Percentiles rank a stretch among this genome's conserved stretches.
These are phyloP conservation scores for Theocolax elegans DNA, from an alignment of 1,140 invertebrate species.

Conservation along the genomic window DNA sequence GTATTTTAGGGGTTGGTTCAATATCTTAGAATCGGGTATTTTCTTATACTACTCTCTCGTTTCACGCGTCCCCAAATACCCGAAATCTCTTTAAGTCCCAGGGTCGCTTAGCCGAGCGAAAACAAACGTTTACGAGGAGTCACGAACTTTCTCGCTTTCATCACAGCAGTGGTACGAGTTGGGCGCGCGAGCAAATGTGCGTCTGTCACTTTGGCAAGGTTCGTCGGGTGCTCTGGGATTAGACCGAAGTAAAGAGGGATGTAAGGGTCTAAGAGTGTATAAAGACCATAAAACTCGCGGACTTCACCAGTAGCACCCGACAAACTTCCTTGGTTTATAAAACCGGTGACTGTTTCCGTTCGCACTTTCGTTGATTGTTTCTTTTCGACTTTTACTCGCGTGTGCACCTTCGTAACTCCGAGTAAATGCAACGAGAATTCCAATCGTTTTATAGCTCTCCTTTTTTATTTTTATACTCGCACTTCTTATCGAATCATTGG, in stretches of 20 bases:
- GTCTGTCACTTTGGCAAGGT: not conserved
- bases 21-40: not conserved
- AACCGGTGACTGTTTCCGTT: not conserved
- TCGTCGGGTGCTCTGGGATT: not conserved
- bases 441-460: no score
- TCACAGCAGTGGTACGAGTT: no score
- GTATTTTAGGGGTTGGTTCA: no score
- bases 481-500: no score
- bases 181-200: not conserved
- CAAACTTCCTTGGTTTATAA: conserved; percentile 4
- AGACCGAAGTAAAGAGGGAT: not conserved
- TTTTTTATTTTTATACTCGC: no score
- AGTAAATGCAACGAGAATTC: no score
- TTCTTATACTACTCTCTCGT: not conserved
- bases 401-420: no score
- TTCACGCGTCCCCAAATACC: not conserved
- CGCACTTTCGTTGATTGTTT: conserved; percentile 13
- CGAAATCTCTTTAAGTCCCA: conserved; percentile 2
- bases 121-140: conserved; percentile 15
- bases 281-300: conserved; percentile 18
- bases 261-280: not conserved
- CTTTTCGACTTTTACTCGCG: not conserved
- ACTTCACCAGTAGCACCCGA: not conserved
- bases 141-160: not conserved
- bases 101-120: not conserved